A percentile compares a stretch with the other conserved stretches of the same genome.
These are phyloP conservation scores for Drosophila multiciliata DNA, from an alignment of 2,888 invertebrate genomes.

Conservation along the genomic window DNA sequence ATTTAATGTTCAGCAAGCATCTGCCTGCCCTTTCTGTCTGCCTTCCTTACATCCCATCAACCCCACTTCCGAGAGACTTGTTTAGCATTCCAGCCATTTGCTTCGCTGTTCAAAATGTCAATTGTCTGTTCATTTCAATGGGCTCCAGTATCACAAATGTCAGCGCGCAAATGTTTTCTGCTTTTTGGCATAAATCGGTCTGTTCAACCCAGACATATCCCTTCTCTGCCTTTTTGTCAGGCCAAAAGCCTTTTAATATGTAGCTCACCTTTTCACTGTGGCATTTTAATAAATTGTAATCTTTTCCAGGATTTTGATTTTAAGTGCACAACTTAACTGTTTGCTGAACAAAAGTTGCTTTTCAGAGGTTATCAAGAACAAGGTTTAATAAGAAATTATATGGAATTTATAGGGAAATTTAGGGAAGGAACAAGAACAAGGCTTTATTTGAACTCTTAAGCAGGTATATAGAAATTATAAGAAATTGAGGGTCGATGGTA, in stretches of 20 bases:
- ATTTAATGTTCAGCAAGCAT: constrained; percentile 79
- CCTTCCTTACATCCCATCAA: background rate
- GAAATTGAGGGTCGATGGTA: constrained; percentile 85
- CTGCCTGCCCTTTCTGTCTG: constrained; percentile 32
- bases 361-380: background rate
- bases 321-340: constrained; percentile 7
- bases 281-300: constrained; percentile 41
- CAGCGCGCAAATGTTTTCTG: constrained; percentile 52
- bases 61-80: constrained; percentile 32
- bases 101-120: constrained; percentile 65
- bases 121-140: constrained; percentile 69
- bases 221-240: constrained; percentile 31
- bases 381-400: no score
- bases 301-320: constrained; percentile 17
- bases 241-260: constrained; percentile 50
- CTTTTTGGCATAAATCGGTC: constrained; percentile 27
- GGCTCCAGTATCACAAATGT: constrained; percentile 62
- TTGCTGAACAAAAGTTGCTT: constrained; percentile 15
- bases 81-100: constrained; percentile 36
- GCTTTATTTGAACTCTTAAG: background rate
- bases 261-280: constrained; percentile 47
- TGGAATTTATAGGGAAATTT: no score
- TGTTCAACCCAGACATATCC: constrained; percentile 15
- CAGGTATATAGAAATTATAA: no score
- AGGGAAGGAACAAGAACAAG: no score